phyloP scores from a whole-genome alignment of 1,140 invertebrate species.

The Hyles vespertilio region DNA sequence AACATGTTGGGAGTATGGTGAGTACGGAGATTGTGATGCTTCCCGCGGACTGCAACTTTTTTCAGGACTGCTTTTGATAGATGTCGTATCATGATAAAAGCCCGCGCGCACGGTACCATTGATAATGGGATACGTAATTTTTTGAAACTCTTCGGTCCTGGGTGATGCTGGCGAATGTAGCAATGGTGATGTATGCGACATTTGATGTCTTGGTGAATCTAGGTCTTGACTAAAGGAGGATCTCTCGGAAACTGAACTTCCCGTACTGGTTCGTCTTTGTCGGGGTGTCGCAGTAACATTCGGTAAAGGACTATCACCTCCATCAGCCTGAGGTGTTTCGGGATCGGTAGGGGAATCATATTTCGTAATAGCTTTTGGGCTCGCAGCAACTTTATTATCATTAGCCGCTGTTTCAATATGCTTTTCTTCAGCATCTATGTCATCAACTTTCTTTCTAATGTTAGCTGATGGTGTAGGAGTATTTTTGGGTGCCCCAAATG shows the following conservation, averaged over 20 bases:
- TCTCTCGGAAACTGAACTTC: constrained; percentile 83
- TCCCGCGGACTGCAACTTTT: constrained; percentile 82
- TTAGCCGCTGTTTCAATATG: constrained; percentile 37
- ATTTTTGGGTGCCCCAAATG: constrained; percentile 87
- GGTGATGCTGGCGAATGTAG: constrained; percentile 79
- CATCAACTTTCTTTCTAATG: constrained; percentile 69
- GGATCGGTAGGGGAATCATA: constrained; percentile 54
- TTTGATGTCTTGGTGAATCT: constrained; percentile 81
- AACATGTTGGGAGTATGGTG: constrained; percentile 79
- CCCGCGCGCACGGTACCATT: constrained; percentile 85
- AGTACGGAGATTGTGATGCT: constrained; percentile 77
- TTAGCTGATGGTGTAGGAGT: constrained; percentile 33
- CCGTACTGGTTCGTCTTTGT: constrained; percentile 81
- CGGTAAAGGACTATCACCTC: constrained; percentile 68
- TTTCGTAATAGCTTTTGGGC: constrained; percentile 50
- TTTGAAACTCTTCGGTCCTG: constrained; percentile 77
- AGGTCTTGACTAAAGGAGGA: constrained; percentile 85
- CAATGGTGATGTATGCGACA: constrained; percentile 80
- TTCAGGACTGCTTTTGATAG: constrained; percentile 83
- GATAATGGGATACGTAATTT: constrained; percentile 80
- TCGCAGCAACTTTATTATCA: constrained; percentile 39
- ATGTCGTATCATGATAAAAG: constrained; percentile 87
- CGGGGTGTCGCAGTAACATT: constrained; percentile 58
- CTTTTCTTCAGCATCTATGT: constrained; percentile 57
- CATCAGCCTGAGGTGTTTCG: constrained; percentile 51